Base-by-base conservation (phyloP, 1,140 invertebrate species). In the Drosophila virilis region DNA sequence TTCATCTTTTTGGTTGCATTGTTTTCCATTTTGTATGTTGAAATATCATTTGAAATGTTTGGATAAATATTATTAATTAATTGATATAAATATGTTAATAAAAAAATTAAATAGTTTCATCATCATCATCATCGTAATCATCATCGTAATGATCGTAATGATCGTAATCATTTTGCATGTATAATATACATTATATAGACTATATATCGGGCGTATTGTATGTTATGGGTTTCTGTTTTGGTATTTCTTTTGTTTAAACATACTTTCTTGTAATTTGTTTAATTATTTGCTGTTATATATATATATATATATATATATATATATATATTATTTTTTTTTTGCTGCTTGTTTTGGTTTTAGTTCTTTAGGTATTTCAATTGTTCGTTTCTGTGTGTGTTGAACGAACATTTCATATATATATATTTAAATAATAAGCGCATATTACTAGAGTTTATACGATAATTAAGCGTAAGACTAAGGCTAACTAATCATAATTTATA, bases 41-140 rank as follows among this genome's bases (percentile, higher is more conserved):
- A 89, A 88, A 88, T 88, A 88, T 88, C 84, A 88, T 88, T 85
- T 88, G 77, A 83, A 88, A 89, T 88, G 84, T 86, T 65, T 88
- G 79, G 74, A 88, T 88, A 88, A 88, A 88, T 88, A 88, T 88
- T 86, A 84, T 80, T 88, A 83, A 83, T 73, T 88, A 85, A 84
- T 88, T 72, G 77, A 88, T 88, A 88, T 88, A 86, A 88, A 88
- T 88, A 88, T 82, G 69, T 86, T 86, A 88, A 86, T 88, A 88
- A 88, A 88, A 85, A 88, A 88, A 88, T 80, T 88, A 89, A 88
- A 88, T 88, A 77, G 83, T 74, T 79, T 58, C 52, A 45, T 64
- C 58, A 35, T 60, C 58, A 38, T 68, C 62, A 28, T 28, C 17
- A 62, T 64, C 46, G 48, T 52, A 61, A 46, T 28, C 17, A 62